Evolutionary conservation across 2,888 invertebrate species (phyloP), one percentile per base, ranked within the genome.

Genomic region (Caenorhabditis sp.): DNA sequence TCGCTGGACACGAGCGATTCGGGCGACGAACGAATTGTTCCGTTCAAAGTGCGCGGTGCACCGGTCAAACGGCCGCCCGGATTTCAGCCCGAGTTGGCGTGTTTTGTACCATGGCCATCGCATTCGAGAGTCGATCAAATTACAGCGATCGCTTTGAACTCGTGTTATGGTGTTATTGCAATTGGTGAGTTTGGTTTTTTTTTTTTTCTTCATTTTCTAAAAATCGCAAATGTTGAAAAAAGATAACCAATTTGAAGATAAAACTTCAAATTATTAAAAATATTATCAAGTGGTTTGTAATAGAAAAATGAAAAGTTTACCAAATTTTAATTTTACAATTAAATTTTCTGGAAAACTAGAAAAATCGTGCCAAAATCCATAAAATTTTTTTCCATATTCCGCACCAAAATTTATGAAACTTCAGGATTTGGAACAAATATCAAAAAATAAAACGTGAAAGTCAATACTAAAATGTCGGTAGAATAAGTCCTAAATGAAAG

Each of bases 61-160:
- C 90, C 91, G 73, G 92, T 93, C 87, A 93, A 95, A 88, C 93
- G 95, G 89, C 92, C 93, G 52, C 91, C 96, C n/a, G 99, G 97
- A 81, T 65, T 81, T 67, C 76, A 97, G 91, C 94, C 95, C 59
- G 93, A 95, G 88, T 91, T 99, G 80, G 94, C 96, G 82, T 96
- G 96, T 89, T 91, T 97, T 88, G 94, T 97, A 86, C 93, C 92
- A 62, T 93, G 93, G 88, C 72, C 74, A 12, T 76, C 78, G 3
- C 70, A 77, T 17, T 92, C 92, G 90, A 92, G 93, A 86, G 92
- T 95, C 84, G 92, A 93, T 89, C 92, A 92, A 89, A 92, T 97
- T 88, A 92, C 94, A 83, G 92, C 95, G 81, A 92, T 97, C 88
- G 93, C 94, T 86, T 92, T 99, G 89, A 97, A 96, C 91, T 95